phyloP scores from a whole-genome alignment of 1,140 invertebrate genomes.

The Hesperophylax magnus region DNA sequence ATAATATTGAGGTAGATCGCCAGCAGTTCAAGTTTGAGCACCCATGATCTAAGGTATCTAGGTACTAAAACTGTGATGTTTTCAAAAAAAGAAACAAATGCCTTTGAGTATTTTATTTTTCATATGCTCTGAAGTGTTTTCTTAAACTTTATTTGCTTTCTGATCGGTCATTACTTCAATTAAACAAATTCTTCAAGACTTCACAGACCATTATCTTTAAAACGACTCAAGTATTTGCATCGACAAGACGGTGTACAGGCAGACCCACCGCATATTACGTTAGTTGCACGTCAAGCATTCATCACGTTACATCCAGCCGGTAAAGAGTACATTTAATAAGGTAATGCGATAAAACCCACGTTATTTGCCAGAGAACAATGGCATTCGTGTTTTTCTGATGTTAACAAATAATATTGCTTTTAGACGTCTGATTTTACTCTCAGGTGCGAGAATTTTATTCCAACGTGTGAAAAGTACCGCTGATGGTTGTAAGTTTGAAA shows the following conservation, averaged over 20 bases:
- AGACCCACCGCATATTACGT: neutral
- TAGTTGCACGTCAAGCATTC: neutral
- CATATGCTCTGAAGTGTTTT: too few relatives aligned
- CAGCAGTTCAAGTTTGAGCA: too few relatives aligned
- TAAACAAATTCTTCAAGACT: neutral
- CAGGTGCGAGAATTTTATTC: neutral
- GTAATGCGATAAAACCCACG: conserved; percentile 6
- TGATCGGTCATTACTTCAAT: neutral
- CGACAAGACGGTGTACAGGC: neutral
- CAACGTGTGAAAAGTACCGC: neutral
- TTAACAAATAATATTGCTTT: conserved; percentile 27
- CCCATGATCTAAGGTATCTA: too few relatives aligned
- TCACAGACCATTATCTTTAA: neutral
- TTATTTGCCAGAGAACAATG: conserved; percentile 21
- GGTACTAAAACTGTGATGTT: too few relatives aligned
- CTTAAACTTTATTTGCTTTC: neutral
- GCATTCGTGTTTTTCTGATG: conserved; percentile 6
- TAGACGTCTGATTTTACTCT: neutral
- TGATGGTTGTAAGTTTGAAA: neutral
- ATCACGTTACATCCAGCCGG: neutral
- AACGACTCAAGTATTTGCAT: neutral
- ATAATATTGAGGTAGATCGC: too few relatives aligned
- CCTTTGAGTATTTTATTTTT: too few relatives aligned
- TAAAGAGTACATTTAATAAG: neutral
- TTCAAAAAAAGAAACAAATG: too few relatives aligned